A percentile compares a stretch with the other conserved stretches of the same genome.
These are phyloP conservation scores for Magallana angulata DNA, from an alignment of 1,140 invertebrate genomes.

Conservation along the genomic window DNA sequence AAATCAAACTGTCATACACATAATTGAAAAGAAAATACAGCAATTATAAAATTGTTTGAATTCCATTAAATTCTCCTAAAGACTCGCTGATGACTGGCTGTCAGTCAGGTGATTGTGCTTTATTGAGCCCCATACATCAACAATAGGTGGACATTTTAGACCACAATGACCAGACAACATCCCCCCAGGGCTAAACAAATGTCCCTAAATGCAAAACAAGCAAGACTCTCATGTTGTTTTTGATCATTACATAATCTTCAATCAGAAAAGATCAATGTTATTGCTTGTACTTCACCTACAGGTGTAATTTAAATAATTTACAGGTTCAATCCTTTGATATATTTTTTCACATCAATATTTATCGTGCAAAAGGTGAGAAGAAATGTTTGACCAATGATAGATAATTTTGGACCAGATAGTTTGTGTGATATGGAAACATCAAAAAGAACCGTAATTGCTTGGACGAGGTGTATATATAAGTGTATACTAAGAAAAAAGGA, in stretches of 20 bases:
- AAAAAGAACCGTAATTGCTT: too few species aligned
- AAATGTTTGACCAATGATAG: not conserved
- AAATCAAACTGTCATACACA: too few species aligned
- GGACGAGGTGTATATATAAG: too few species aligned
- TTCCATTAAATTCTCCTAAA: not conserved
- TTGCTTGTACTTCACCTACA: conserved; percentile 1
- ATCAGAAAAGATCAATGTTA: conserved; percentile 20
- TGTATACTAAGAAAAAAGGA: too few species aligned
- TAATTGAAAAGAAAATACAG: not conserved
- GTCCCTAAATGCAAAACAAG: conserved; percentile 13
- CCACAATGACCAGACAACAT: not conserved
- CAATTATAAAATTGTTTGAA: not conserved
- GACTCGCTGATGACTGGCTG: not conserved
- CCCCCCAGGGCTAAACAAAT: not conserved
- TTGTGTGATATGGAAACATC: too few species aligned
- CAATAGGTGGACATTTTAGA: not conserved
- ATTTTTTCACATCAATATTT: not conserved
- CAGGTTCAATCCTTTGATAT: not conserved
- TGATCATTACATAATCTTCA: conserved; percentile 14
- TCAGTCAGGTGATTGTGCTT: not conserved
- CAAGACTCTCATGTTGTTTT: not conserved
- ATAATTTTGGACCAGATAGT: not conserved
- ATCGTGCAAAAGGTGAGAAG: not conserved
- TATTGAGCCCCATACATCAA: conserved; percentile 6
- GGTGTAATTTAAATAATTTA: conserved; percentile 20